Base-by-base conservation (phyloP, 2,797 vertebrate species). In the Euphonia xanthogaster region DNA sequence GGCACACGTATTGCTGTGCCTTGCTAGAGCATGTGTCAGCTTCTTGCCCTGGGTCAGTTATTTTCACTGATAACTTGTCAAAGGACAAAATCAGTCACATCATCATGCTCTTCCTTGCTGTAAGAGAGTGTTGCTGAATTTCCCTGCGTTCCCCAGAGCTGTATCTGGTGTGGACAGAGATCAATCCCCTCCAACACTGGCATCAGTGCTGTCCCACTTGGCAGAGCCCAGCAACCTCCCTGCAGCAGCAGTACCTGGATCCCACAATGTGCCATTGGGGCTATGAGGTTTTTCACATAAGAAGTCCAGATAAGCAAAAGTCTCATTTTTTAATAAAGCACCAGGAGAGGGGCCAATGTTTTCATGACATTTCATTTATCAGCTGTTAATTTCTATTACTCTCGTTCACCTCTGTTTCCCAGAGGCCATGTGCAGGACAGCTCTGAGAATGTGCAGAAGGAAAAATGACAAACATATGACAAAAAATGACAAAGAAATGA, bases 151-250 rank as follows among this genome's bases (percentile, higher is more conserved):
- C 30, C 27, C 17, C 2, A 2, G 71, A 50, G 8, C 19, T 54
- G 17, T 35, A 18, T 16, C n/a, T 19, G 14, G 5, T 25, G 31
- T 60, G 13, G 35, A 17, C 2, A 27, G 51, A n/a, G 48, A 37
- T 17, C 47, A 47, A 3, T 24, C n/a, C 54, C 7, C 8, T 35
- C 31, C 71, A 42, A 42, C 17, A 18, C 2, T 4, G 23, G 35
- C 28, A 27, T 33, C 11, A 0, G 0, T 2, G 2, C 35, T 42
- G 40, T 58, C 48, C 4, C 3, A 7, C 13, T 35, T 3, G 3
- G 24, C 60, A 42, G 40, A 54, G 6, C 35, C 67, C 1, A 2
- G 28, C 44, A 6, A 1, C 17, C 19, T 10, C 16, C 27, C 23
- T 28, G 42, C 9, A 8, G 57, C 33, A 58, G 50, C 54, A 22